A percentile compares a stretch with the other conserved stretches of the same genome.
Conservation (phyloP, 2,888 invertebrate species). For the Tyria jacobaeae region DNA sequence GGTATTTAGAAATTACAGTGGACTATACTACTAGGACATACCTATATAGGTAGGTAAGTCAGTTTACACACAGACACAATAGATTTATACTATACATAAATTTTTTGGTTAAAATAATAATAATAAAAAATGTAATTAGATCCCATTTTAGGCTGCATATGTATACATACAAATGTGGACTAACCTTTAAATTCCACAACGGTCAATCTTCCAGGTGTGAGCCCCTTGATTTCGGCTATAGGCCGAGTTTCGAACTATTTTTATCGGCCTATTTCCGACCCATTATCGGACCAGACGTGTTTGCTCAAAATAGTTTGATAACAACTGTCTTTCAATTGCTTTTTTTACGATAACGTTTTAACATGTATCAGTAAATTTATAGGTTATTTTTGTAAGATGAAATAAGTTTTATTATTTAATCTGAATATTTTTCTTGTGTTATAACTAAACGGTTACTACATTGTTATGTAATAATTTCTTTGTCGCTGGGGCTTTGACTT, state of each 20-base stretch:
- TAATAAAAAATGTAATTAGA: too few species aligned
- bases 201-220: slow-evolving; percentile 1
- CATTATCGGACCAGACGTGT: slow-evolving; percentile 23
- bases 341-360: slow-evolving; percentile 4
- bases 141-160: too few species aligned
- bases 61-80: too few species aligned
- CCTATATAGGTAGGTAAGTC: too few species aligned
- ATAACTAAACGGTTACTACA: not conserved
- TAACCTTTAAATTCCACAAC: not conserved
- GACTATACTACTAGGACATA: too few species aligned
- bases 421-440: slow-evolving; percentile 4
- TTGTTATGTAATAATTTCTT: too few species aligned
- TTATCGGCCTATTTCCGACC: slow-evolving; percentile 24
- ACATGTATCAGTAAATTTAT: slow-evolving; percentile 8
- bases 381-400: slow-evolving; percentile 16
- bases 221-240: slow-evolving; percentile 16
- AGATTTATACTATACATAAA: too few species aligned
- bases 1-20: too few species aligned
- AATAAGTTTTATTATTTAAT: slow-evolving; percentile 5
- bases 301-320: slow-evolving; percentile 16
- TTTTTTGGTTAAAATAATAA: too few species aligned
- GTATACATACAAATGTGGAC: not conserved
- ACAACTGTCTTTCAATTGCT: slow-evolving; percentile 18
- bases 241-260: slow-evolving; percentile 23
- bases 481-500: too few species aligned